Evolutionary conservation across 2,888 invertebrate species (phyloP).

Genomic region (Tenodera sinensis): DNA sequence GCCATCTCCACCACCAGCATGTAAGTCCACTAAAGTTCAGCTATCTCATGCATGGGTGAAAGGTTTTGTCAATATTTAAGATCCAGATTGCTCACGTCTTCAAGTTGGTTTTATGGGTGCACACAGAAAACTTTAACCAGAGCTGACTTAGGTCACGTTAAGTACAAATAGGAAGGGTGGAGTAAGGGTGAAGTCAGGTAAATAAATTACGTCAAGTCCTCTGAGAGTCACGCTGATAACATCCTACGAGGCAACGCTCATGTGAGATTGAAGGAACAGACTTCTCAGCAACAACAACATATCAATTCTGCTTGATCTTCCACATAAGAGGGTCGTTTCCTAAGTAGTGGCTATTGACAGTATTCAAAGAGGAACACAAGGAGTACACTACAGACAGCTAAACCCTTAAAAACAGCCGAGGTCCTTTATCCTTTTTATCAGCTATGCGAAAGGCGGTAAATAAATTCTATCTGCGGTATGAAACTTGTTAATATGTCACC

Average conservation of each 20-base stretch:
- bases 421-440: too few relatives aligned
- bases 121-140: not conserved
- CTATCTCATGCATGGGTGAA: conserved; percentile 1
- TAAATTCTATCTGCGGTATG: too few relatives aligned
- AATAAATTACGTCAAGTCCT: not conserved
- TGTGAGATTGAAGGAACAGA: not conserved
- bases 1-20: not conserved
- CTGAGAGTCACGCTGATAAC: not conserved
- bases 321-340: too few relatives aligned
- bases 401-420: too few relatives aligned
- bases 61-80: conserved; percentile 3
- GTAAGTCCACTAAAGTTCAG: not conserved
- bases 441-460: too few relatives aligned
- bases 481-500: too few relatives aligned
- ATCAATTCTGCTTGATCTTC: too few relatives aligned
- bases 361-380: too few relatives aligned
- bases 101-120: not conserved
- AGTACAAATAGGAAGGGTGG: not conserved
- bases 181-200: not conserved
- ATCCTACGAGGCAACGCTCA: not conserved
- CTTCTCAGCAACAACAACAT: not conserved
- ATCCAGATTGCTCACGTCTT: conserved; percentile 7
- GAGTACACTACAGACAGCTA: too few relatives aligned
- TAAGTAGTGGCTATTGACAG: too few relatives aligned
- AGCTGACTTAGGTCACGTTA: not conserved